Evolutionary conservation across 1,140 invertebrate genomes (phyloP), one percentile per base, ranked within the genome.

Genomic region (Psilanteris sp.): DNA sequence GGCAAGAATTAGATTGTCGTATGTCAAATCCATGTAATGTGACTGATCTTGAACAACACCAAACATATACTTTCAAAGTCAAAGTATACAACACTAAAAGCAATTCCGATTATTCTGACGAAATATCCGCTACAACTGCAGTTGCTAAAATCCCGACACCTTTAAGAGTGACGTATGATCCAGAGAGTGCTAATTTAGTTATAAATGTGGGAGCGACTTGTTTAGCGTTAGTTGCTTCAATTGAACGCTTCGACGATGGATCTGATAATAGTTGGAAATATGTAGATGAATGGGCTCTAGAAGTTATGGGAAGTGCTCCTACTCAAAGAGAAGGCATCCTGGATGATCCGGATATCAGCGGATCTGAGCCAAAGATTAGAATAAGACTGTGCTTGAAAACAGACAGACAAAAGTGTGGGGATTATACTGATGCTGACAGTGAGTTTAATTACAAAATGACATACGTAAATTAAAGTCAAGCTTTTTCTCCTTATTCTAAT

Each of bases 21-120:
- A 89, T 91, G 9, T 91, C 92, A 16, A 96, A 96, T 78, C 96
- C 96, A 0, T 98, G 96, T 84, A 96, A 96, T 81, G 93, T 97
- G 0, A 93, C 93, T 0, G 89, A 91, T 14, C 87, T 97, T 1
- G 93, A 96, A 5, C 95, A 96, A 79, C 94, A 96, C 81, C 94
- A 94, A 77, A 92, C 90, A 4, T 96, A 96, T 79, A 88, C 92
- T 0, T 96, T 96, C 82, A 95, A 95, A 89, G 91, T 96, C 11
- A 95, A 95, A 88, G 95, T 95, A 0, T 90, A 94, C 52, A 97
- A 96, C 80, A 93, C 93, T 0, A 95, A 95, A 83, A 95, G 94
- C 5, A 91, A 92, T 37, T 96, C 95, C 15, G 93, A 95, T 52
- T 96, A 94, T 81, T 96, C 96, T 0, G 93, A 95, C 54, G 94